A percentile compares a stretch with the other conserved stretches of the same genome.
Evolutionary conservation across 2,113 vertebrate genomes (phyloP).

Genomic region (Gobiocypris rarus): DNA sequence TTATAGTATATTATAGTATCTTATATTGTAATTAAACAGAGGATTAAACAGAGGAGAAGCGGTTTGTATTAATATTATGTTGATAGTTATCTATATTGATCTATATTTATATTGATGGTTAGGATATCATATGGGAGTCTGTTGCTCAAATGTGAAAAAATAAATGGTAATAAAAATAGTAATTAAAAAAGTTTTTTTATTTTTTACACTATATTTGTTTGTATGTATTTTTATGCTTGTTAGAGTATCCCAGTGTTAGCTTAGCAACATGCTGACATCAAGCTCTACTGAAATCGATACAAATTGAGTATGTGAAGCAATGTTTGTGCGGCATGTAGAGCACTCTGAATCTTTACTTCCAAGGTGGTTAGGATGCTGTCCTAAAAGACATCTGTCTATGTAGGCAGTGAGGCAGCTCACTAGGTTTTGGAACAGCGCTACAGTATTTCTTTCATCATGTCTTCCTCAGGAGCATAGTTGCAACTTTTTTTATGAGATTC

Average conservation of each 20-base stretch:
- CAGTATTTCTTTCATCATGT: conserved; percentile 43
- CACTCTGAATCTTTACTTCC: background rate
- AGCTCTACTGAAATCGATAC: background rate
- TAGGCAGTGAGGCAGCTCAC: background rate
- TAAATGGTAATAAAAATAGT: too few species aligned
- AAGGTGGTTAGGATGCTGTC: background rate
- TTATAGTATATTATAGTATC: too few species aligned
- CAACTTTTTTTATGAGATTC: conserved; percentile 58
- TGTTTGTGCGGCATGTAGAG: background rate
- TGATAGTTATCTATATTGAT: too few species aligned
- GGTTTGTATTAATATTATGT: too few species aligned
- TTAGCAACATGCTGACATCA: background rate
- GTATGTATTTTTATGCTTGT: background rate
- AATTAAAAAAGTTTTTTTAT: too few species aligned
- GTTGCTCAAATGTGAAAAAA: background rate
- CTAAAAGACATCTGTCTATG: background rate
- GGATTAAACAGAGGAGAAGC: too few species aligned
- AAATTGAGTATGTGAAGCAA: background rate
- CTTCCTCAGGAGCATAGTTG: conserved; percentile 30
- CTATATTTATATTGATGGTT: too few species aligned
- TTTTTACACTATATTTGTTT: too few species aligned
- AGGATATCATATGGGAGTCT: background rate
- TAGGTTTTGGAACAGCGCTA: background rate
- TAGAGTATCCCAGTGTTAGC: background rate
- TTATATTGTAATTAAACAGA: too few species aligned